phyloP scores from a whole-genome alignment of 2,888 invertebrate species.

The Tanypteryx hageni region DNA sequence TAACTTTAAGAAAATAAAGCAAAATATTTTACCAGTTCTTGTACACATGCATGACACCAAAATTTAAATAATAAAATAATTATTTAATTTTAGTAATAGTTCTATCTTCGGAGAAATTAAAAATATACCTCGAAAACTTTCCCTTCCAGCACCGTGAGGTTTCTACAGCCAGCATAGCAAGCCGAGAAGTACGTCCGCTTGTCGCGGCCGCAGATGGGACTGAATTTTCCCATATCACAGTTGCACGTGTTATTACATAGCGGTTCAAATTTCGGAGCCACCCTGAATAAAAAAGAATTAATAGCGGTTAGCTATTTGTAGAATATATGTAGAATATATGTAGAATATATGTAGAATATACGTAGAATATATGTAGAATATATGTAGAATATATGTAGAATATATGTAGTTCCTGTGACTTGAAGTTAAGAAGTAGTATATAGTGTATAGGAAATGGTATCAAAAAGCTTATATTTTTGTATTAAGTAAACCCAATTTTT shows the following conservation, averaged over 20 bases:
- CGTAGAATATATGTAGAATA: too few species aligned
- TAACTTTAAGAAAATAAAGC: not conserved
- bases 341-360: too few species aligned
- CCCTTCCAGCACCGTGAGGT: slow-evolving; percentile 79
- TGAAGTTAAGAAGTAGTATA: too few species aligned
- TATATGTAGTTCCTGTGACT: too few species aligned
- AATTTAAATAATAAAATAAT: not conserved
- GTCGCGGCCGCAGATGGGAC: slow-evolving; percentile 90
- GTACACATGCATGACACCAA: not conserved
- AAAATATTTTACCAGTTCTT: not conserved
- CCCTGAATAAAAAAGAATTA: not conserved
- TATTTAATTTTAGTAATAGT: not conserved
- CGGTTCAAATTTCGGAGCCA: slow-evolving; percentile 74
- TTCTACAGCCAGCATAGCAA: slow-evolving; percentile 91
- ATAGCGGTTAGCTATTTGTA: not conserved
- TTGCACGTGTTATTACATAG: slow-evolving; percentile 84
- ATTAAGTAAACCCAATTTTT: too few species aligned
- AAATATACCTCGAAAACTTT: slow-evolving; percentile 76
- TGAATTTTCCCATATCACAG: slow-evolving; percentile 87
- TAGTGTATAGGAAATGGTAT: too few species aligned
- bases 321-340: too few species aligned
- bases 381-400: too few species aligned
- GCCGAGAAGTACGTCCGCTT: slow-evolving; percentile 91
- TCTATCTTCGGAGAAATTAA: too few species aligned
- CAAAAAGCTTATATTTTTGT: too few species aligned